Conservation (phyloP, 2,888 invertebrate genomes). For the Tribolium freemani region DNA sequence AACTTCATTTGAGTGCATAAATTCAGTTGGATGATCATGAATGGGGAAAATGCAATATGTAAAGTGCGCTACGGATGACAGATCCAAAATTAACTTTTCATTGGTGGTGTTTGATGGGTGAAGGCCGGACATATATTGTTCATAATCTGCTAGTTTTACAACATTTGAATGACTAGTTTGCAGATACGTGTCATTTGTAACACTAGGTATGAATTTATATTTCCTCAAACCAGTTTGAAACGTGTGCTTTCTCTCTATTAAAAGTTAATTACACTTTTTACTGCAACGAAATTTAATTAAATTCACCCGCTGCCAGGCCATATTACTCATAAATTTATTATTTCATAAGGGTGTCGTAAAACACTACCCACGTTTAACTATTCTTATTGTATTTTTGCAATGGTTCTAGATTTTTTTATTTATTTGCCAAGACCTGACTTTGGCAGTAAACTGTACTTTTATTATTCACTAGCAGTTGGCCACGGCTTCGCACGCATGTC, state of each 20-base stretch:
- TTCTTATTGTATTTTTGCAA: background rate
- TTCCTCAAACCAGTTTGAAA: background rate
- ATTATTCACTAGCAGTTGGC: background rate
- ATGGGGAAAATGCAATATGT: conserved; percentile 3
- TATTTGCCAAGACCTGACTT: background rate
- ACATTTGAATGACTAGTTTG: background rate
- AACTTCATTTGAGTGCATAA: conserved; percentile 23
- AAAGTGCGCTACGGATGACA: conserved; percentile 13
- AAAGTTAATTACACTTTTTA: conserved; percentile 9
- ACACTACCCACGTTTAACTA: background rate
- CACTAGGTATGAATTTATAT: background rate
- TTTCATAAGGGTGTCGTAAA: conserved; percentile 5
- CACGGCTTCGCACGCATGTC: too few relatives aligned
- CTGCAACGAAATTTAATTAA: conserved; percentile 9
- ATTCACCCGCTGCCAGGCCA: background rate
- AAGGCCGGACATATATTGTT: conserved; percentile 29
- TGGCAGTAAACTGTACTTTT: background rate
- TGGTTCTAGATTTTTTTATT: too few relatives aligned
- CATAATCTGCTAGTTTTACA: conserved; percentile 15
- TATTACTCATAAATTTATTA: conserved; percentile 13
- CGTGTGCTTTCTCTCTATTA: conserved; percentile 11
- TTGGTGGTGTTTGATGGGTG: conserved; percentile 20
- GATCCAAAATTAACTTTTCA: conserved; percentile 32
- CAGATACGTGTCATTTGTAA: conserved; percentile 9
- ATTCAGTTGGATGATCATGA: conserved; percentile 24